Base-by-base conservation (phyloP, 1,140 invertebrate genomes). In the Sminthurinus signatus region DNA sequence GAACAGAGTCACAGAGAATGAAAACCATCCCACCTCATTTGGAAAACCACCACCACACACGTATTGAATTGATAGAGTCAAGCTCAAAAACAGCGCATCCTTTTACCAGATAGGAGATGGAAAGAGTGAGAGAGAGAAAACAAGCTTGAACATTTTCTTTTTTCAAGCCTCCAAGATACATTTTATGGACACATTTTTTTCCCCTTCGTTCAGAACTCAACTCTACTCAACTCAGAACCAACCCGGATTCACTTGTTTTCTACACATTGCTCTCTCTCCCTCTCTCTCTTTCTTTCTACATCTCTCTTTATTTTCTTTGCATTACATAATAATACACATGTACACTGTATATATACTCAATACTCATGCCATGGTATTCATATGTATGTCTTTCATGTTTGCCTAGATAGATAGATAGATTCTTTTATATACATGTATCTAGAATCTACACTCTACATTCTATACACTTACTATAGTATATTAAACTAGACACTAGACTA, bases 161-260 rank as follows among this genome's bases (percentile, higher is more conserved):
- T 52, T 52, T 52, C 50, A 52, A 52, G 50, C 50, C 50, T 52
- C 50, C 50, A 28, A 52, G 50, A 52, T 52, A 52, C 50, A 52
- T 52, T 52, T 52, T 52, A 52, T 52, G 50, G 50, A 52, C 23
- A 48, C 39, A 48, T 48, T 14, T 48, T 48, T 48, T 19, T 19
- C 46, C 46, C 46, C 19, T 48, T 23, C 46, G 8, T 12, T n/a
- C 39, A 42, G 39, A 42, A n/a, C n/a, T 10, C 39, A n/a, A n/a
- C 39, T 42, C 10, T 10, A n/a, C 39, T 12, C 39, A 42, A 25
- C n/a, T 25, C 8, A 8, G 10, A 48, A 48, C 44, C 44, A 48
- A 48, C 44, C 50, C 50, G 50, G 50, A 52, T 52, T 52, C 50
- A 52, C 50, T 52, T 29, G 23, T 52, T 52, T 8, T 28, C 28